Evolutionary conservation across 1,140 invertebrate genomes (phyloP), one percentile per base, ranked within the genome.

Genomic region (Solenopsis fugax): DNA sequence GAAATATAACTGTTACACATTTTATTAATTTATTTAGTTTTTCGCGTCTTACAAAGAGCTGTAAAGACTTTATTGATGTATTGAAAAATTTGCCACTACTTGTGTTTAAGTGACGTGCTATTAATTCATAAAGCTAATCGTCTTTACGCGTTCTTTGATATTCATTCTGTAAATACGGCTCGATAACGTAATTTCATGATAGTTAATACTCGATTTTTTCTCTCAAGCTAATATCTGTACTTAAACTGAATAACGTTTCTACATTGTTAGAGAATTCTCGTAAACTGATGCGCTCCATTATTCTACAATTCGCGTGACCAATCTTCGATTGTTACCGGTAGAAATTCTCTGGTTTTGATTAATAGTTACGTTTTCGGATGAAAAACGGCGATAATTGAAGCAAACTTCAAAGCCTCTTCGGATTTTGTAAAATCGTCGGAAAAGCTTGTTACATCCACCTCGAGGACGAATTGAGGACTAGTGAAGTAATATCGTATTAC

Each of bases 401-500:
- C 54, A 62, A 29, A 60, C 60, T 62, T n/a, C 21, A 48, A 48
- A 75, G 37, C 72, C 54, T 58, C 52, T 65, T 52, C 12, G 24
- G 41, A 75, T 84, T 73, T 56, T 60, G 29, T 73, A 75, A 84
- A 84, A 62, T 50, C 56, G n/a, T 21, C 52, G 21, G 54, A 3
- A 73, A 73, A 75, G 45, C 69, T 62, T 54, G 80, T 84, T 84
- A 82, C 24, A 73, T 75, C n/a, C 54, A 73, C 54, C 45, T 73
- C 69, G 62, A 21, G 37, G 50, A 72, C 78, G 2, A 84, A 84
- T 73, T 56, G 69, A 84, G 54, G 41, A 84, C 69, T 21, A 21
- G 80, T 62, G 41, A 60, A 75, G 69, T 84, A 84, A 84, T 84
- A 84, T 84, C 80, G 56, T 84, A 84, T 84, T 84, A 84, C 69